These are phyloP conservation scores for Propithecus coquereli DNA, from an alignment of 2,113 vertebrate genomes.

Conservation along the genomic window DNA sequence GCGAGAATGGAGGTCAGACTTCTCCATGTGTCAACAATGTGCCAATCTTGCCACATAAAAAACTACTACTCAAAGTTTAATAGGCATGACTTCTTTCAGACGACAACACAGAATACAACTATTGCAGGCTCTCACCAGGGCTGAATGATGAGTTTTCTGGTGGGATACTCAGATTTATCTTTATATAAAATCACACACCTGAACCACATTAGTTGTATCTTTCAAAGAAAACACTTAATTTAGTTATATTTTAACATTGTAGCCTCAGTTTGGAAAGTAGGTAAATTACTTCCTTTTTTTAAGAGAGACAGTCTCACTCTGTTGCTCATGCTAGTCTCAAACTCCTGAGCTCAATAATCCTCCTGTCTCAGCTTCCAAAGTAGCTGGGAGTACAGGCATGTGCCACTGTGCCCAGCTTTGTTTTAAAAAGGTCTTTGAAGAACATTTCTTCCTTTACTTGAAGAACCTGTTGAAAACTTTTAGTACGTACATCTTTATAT, in stretches of 20 bases:
- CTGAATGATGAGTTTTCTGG: neutral
- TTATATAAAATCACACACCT: neutral
- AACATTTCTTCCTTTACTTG: conserved; percentile 2
- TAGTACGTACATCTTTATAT: neutral
- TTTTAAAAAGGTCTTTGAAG: neutral
- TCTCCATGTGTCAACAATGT: neutral
- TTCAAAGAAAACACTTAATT: neutral
- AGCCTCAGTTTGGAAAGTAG: conserved; percentile 17
- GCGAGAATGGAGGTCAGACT: conserved; percentile 13
- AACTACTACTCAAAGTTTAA: neutral
- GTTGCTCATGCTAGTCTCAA: neutral
- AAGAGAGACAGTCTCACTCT: neutral
- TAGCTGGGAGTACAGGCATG: neutral
- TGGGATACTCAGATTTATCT: neutral
- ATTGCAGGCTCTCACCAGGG: neutral
- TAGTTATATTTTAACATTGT: neutral
- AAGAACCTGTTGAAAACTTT: neutral
- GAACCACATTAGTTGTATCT: neutral
- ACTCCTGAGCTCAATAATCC: neutral
- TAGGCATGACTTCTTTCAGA: neutral
- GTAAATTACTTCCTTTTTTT: neutral
- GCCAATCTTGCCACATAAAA: neutral
- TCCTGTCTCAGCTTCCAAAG: neutral
- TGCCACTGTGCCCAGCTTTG: neutral
- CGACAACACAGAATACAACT: conserved; percentile 18